Evolutionary conservation across 2,797 vertebrate genomes (phyloP).

Genomic region (Thripadectes ignobilis): DNA sequence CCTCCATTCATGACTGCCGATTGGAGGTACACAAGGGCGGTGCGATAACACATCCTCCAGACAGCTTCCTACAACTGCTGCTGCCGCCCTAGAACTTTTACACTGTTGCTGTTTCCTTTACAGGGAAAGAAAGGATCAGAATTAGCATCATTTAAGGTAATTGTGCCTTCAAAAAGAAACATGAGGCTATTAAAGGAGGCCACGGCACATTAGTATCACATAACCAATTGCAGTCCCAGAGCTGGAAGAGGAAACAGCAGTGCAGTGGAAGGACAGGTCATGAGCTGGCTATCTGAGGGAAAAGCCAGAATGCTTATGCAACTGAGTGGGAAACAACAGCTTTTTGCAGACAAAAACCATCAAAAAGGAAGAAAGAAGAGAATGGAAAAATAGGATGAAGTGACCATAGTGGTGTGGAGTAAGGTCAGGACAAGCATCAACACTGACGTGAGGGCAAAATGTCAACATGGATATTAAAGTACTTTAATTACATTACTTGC

Average conservation of each 20-base stretch:
- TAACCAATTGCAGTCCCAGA: not conserved
- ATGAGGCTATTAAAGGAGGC: slow-evolving; percentile 33
- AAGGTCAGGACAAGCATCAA: not conserved
- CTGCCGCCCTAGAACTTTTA: slow-evolving; percentile 17
- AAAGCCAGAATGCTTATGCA: not conserved
- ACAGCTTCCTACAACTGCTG: slow-evolving; percentile 41
- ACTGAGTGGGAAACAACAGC: not conserved
- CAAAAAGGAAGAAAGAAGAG: not conserved
- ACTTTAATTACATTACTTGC: not conserved
- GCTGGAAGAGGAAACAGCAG: slow-evolving; percentile 38
- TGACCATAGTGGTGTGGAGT: not conserved
- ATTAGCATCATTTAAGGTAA: slow-evolving; percentile 64
- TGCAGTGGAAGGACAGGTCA: slow-evolving; percentile 8
- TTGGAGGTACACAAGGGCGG: slow-evolving; percentile 32
- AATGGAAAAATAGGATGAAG: not conserved
- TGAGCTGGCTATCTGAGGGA: not conserved
- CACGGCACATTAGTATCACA: not conserved
- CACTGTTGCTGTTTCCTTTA: slow-evolving; percentile 25
- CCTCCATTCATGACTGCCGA: slow-evolving; percentile 40
- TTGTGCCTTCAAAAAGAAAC: slow-evolving; percentile 41
- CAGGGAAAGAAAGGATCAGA: not conserved
- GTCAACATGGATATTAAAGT: not conserved
- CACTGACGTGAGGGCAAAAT: not conserved
- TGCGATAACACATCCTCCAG: not conserved
- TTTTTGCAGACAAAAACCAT: not conserved